Evolutionary conservation across 2,888 invertebrate species (phyloP), one percentile per base, ranked within the genome.

Genomic region (Catocala fraxini): DNA sequence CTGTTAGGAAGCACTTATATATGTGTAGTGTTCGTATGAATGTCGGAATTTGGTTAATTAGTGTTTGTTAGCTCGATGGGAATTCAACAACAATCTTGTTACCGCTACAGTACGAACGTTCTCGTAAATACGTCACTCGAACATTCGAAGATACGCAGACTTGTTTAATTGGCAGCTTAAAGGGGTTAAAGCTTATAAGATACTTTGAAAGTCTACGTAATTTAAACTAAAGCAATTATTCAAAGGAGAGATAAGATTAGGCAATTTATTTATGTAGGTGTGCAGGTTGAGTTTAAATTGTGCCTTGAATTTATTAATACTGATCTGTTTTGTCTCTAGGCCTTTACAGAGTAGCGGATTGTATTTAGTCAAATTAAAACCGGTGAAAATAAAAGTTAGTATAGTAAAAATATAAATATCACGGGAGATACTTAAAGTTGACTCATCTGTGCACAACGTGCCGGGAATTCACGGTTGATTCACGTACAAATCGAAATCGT

Each of bases 1-100:
- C 46, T 12, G 51, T 33, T 35, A 59, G 56, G 45, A 47, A 41
- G 53, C n/a, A 46, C 25, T 54, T 68, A 63, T 58, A 43, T 52
- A 11, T 66, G 49, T 53, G 59, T 59, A 41, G 47, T 57, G 61
- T 59, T 53, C 59, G 60, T 70, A 55, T 60, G 58, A 67, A 54
- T 70, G 57, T 49, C 49, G 62, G 64, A 63, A 73, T 73, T 73
- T 56, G 59, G 64, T 61, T 67, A 68, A 73, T 73, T 73, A 72
- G 59, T 58, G 63, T 71, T 61, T 69, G 69, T 72, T 62, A 59
- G 55, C 51, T 59, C 48, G 12, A 61, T 58, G 63, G 63, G 55
- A 59, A 71, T 69, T 69, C 45, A 45, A 53, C 56, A 55, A 55
- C 15, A 60, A 68, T 65, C 53, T 68, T 65, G 63, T 68, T 68